Base-by-base conservation (phyloP, 2,113 vertebrate species). In the Pica pica region DNA sequence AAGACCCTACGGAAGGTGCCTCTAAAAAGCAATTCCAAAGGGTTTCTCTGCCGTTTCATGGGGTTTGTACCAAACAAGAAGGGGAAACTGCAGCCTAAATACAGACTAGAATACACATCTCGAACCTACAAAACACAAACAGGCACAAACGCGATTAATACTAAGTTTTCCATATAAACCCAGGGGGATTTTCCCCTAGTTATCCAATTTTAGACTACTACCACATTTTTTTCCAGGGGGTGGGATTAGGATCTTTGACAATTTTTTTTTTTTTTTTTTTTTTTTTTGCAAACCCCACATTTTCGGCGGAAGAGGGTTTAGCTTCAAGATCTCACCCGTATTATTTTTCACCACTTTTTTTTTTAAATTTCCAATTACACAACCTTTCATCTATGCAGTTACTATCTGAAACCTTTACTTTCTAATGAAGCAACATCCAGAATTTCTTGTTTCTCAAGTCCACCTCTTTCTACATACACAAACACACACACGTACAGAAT, bases 231-330 rank as follows among this genome's bases (percentile, higher is more conserved):
- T 89, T 69, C 22, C 37, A 69, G 55, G 83, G 89, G 93, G 80
- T 92, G 83, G 93, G 93, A 96, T 90, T 90, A 94, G 90, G 68
- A 89, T 91, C 80, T 85, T 83, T 84, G 77, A 93, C 71, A 88
- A 96, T 89, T 80, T 41, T 64, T 78, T 70, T 49, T 46, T 59
- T 75, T 78, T 70, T 49, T 46, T 59, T 75, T 75, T 50, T 60
- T 63, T 52, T 37, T 94, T 77, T n/a, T 81, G 35, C 76, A 96
- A 92, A 80, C 70, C 90, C 84, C 89, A 76, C 50, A 90, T 93
- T 95, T 94, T 92, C 85, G 81, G 87, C 52, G 6, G 87, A 95
- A 90, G 79, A 67, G 27, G 35, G 64, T 74, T 91, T 67, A 77
- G 87, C 71, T 95, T 93, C 79, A 61, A 90, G 94, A 95, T 83